Percentiles rank a stretch among this genome's conserved stretches.
phyloP scores from a whole-genome alignment of 2,797 vertebrate genomes.

The Amblyraja radiata region DNA sequence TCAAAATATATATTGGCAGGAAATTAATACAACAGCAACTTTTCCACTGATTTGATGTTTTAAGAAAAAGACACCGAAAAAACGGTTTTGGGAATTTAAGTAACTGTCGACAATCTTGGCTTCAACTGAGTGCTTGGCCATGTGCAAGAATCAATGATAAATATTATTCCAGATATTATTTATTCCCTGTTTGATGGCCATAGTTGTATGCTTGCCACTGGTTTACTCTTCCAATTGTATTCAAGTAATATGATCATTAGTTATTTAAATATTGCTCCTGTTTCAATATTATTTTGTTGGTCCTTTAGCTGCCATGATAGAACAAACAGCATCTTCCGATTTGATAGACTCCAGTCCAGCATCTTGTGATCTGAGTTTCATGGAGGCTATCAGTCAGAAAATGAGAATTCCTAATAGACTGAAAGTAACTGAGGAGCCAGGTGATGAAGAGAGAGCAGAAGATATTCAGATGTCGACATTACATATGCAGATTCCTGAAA shows the following conservation, averaged over 20 bases:
- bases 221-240: not conserved
- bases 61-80: not conserved
- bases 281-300: not conserved
- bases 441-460: constrained; percentile 31
- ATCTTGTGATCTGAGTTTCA: constrained; percentile 52
- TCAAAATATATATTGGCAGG: not conserved
- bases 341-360: not conserved
- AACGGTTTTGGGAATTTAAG: not conserved
- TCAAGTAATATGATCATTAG: not conserved
- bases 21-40: not conserved
- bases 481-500: constrained; percentile 63
- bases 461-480: constrained; percentile 50
- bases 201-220: not conserved
- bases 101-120: not conserved
- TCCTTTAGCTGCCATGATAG: constrained; percentile 16
- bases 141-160: not conserved
- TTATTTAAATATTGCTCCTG: not conserved
- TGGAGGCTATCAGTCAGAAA: constrained; percentile 57
- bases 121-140: not conserved
- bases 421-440: constrained; percentile 47
- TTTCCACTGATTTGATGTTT: not conserved
- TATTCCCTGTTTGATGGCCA: not conserved
- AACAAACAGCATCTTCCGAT: constrained; percentile 15
- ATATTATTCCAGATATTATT: not conserved
- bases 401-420: constrained; percentile 63